Base-by-base conservation (phyloP, 2,113 vertebrate species). In the Bostrychus sinensis region DNA sequence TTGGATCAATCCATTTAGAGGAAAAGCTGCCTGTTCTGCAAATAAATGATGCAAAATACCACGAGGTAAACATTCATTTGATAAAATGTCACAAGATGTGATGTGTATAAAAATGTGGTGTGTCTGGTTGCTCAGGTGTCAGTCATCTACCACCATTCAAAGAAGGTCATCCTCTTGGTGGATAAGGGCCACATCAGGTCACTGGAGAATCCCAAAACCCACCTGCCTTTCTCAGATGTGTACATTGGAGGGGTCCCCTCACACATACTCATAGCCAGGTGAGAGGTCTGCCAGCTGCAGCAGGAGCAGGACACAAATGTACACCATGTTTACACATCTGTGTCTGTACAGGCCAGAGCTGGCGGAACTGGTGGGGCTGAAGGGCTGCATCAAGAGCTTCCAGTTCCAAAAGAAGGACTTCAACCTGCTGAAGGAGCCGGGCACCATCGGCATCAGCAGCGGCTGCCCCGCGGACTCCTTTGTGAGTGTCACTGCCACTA, bases 331-430 rank as follows among this genome's bases (percentile, higher is more conserved):
- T 4, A 25, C 4, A 11, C 73, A 38, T 70, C 4, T 76, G 2
- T 77, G 10, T 14, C 46, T 16, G n/a, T n/a, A 25, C 80, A 95
- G 92, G 60, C 89, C 91, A 28, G 93, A 98, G 71, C 88, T 97
- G 64, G 89, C 91, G 23, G 84, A 93, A 66, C 90, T 83, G 48
- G 75, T 91, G 0, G 91, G 93, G 32, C 93, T 96, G 81, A 96
- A 90, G 81, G 96, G 97, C 41, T 99, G 97, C 22, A 94, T 98
- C 77, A 98, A 96, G 80, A 95, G 96, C 25, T 99, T 99, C 88
- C 95, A 98, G 86, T 99, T 97, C 89, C 97, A 98, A 86, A 99
- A 97, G 81, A 98, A 96, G 81, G 95, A 98, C 82, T 98, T 98
- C 85, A 99, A 98, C 81, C 88, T 99, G 57, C 65, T 99, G 70